Base-by-base conservation (phyloP, 2,113 vertebrate genomes). In the Equus przewalskii region DNA sequence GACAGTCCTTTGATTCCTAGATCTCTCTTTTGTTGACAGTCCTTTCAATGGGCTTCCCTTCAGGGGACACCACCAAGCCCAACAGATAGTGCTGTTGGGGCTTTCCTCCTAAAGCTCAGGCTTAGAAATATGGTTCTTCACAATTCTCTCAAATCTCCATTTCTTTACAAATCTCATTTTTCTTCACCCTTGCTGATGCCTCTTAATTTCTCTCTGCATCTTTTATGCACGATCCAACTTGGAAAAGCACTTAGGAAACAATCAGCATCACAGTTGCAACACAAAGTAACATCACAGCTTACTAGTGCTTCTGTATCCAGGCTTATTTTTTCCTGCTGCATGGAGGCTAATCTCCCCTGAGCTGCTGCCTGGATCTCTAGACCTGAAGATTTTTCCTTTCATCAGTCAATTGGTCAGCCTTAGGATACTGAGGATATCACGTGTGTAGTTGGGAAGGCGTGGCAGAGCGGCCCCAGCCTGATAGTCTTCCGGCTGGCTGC, bases 41-140 rank as follows among this genome's bases (percentile, higher is more conserved):
- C 19, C 28, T 70, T 56, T 60, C 26, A 60, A 26, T 18, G 15
- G 13, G 2, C 13, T 36, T 89, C 44, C 70, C 8, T 4, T 54
- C 14, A 14, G 51, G 14, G 51, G 51, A 54, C 51, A 54, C 51
- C 3, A 13, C 44, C 41, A 81, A 28, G 33, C 98, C 97, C 97
- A 97, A 97, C 96, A 98, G 98, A 96, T 98, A 97, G 97, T 96
- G 94, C 96, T 98, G 24, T 96, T 97, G 96, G 96, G 93, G 96
- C 92, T 98, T 87, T 44, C n/a, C n/a, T 56, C n/a, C n/a, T 41
- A 24, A 65, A 24, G 30, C 15, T 26, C 18, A 67, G 49, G 49
- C 33, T 44, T 81, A 22, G 69, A 56, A 33, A 9, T 51, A 8
- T 76, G 16, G 19, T 9, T 33, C 33, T n/a, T 65, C n/a, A 41